phyloP scores from a whole-genome alignment of 2,888 invertebrate species.

The Aphodius granarius region DNA sequence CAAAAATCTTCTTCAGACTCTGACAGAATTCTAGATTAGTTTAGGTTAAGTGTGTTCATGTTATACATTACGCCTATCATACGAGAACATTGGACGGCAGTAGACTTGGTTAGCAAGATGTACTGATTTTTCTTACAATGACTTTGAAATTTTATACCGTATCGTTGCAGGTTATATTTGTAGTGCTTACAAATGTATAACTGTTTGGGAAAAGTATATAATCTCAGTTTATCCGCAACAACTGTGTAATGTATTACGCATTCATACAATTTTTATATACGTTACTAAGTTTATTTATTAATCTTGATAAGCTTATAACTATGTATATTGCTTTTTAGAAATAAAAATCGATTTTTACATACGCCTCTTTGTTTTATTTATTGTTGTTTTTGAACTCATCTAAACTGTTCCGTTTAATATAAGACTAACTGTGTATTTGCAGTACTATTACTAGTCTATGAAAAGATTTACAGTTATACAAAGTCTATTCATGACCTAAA shows the following conservation, averaged over 20 bases:
- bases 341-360: constrained; percentile 17
- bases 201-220: not conserved
- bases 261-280: not conserved
- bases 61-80: not conserved
- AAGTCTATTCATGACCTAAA: too few species aligned
- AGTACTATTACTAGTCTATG: too few species aligned
- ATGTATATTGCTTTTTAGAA: constrained; percentile 23
- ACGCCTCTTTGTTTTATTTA: constrained; percentile 8
- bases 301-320: constrained; percentile 19
- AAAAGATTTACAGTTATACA: too few species aligned
- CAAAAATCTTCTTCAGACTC: not conserved
- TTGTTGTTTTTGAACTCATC: not conserved
- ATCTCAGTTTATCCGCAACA: not conserved
- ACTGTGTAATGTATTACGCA: not conserved
- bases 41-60: not conserved
- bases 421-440: too few species aligned
- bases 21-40: not conserved
- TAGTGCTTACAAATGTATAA: not conserved
- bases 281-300: constrained; percentile 22
- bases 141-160: not conserved
- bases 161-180: not conserved
- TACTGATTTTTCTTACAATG: not conserved
- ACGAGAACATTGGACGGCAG: not conserved
- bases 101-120: not conserved
- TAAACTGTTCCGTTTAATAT: too few species aligned